A percentile compares a stretch with the other conserved stretches of the same genome.
These are phyloP conservation scores for Erpobdella octoculata DNA, from an alignment of 2,888 invertebrate species.

Conservation along the genomic window DNA sequence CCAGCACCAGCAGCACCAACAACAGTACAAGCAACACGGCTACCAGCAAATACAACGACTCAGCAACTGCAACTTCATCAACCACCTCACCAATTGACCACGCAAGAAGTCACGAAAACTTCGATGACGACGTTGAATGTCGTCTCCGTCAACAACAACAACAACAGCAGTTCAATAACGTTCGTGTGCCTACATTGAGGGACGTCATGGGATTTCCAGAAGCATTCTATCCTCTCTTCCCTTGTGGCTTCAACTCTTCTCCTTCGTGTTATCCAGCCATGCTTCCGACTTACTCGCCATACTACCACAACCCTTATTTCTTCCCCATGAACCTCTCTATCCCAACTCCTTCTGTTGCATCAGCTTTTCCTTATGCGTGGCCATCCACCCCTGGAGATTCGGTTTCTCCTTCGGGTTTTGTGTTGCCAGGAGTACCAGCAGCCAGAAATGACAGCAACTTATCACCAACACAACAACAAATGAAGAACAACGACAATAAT, in stretches of 20 bases:
- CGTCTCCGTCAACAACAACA: too few species aligned
- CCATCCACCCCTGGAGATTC: neutral
- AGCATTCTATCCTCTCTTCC: neutral
- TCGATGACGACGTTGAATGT: neutral
- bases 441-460: neutral
- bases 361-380: neutral
- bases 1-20: too few species aligned
- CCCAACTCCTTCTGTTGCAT: neutral
- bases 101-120: neutral
- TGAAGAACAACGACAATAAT: too few species aligned
- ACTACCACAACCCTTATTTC: neutral
- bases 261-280: neutral
- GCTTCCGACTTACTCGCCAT: neutral
- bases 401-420: neutral
- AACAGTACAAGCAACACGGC: too few species aligned
- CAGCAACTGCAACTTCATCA: neutral
- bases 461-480: too few species aligned
- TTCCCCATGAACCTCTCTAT: neutral
- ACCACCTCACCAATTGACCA: too few species aligned
- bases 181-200: slow-evolving; percentile 2
- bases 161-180: neutral
- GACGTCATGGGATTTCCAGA: slow-evolving; percentile 10
- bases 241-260: neutral
- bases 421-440: neutral
- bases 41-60: neutral